Base-by-base conservation (phyloP, 2,113 vertebrate genomes). In the Actenoides hombroni region DNA sequence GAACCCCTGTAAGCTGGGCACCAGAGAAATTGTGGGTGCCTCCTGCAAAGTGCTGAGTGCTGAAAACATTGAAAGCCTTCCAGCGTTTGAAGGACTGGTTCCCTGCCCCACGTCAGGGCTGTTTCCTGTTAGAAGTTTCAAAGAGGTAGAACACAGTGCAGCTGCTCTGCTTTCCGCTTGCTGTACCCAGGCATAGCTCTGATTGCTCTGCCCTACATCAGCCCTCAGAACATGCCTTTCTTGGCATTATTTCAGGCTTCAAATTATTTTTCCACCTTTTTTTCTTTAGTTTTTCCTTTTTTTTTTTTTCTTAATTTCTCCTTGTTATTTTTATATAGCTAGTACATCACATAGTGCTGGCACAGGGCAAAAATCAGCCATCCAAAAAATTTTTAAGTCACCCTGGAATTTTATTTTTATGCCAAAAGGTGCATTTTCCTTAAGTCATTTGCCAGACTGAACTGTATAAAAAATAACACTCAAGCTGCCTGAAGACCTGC, bases 51-150 rank as follows among this genome's bases (percentile, higher is more conserved):
- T 56, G 21, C 87, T 83, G 39, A 86, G 49, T 23, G n/a, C 68
- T 78, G 64, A 94, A 60, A 90, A 29, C 0, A 5, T 60, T 2
- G 7, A 75, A 65, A 78, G 35, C 77, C 94, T 76, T 89, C 90
- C 69, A 93, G 88, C 17, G 0, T 69, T 51, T 78, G 91, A 91
- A 57, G 91, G 77, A 91, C 44, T 4, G 11, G 57, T 17, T 86
- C 91, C 67, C 23, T 68, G 81, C 78, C 37, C 29, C 61, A 14
- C 1, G 1, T 81, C 79, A 88, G 70, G 56, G 73, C 57, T 85
- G 74, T 33, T 96, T 96, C 95, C 95, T 91, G 74, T 94, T 37
- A 75, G 53, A 93, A 42, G 53, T 86, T 93, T 96, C 90, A 86
- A 71, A 95, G 76, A 83, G 73, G 76, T 83, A 86, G 83, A 90